A percentile compares a stretch with the other conserved stretches of the same genome.
Conservation (phyloP, 2,888 invertebrate species). For the Eubasilissa splendida region DNA sequence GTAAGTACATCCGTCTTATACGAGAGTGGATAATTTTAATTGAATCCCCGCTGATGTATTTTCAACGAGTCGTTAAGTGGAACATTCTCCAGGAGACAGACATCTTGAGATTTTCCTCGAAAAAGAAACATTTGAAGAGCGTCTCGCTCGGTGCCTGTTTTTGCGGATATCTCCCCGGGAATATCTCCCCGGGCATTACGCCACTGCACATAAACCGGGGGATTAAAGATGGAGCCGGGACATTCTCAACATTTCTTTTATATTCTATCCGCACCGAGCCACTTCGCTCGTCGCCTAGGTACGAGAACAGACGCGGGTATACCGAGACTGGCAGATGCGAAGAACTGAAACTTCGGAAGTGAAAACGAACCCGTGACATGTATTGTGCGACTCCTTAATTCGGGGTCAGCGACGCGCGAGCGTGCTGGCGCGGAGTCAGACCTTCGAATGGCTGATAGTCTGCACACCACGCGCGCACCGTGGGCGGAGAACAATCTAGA, state of each 20-base stretch:
- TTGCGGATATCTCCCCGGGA: slow-evolving; percentile 1
- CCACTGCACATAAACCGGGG: slow-evolving; percentile 1
- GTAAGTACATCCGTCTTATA: background rate
- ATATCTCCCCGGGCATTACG: slow-evolving; percentile 10
- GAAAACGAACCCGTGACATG: no score
- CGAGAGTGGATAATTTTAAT: slow-evolving; percentile 33
- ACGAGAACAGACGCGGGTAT: no score
- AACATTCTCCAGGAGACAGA: slow-evolving; percentile 32
- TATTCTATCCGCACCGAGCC: background rate
- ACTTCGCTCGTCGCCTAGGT: no score
- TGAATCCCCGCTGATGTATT: slow-evolving; percentile 15
- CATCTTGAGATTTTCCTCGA: slow-evolving; percentile 32
- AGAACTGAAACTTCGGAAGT: no score
- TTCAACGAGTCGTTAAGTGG: slow-evolving; percentile 19
- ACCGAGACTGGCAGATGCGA: no score
- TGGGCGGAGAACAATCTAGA: slow-evolving; percentile 1
- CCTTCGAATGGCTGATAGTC: background rate
- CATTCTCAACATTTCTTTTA: slow-evolving; percentile 1
- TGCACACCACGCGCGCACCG: slow-evolving; percentile 20
- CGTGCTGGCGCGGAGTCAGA: background rate
- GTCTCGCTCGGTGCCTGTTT: slow-evolving; percentile 15
- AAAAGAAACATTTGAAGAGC: slow-evolving; percentile 34
- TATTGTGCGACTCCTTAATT: no score
- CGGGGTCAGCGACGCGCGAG: no score
- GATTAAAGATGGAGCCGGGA: background rate